Evolutionary conservation across 2,888 invertebrate species (phyloP).

Genomic region (Seladonia tumulorum): DNA sequence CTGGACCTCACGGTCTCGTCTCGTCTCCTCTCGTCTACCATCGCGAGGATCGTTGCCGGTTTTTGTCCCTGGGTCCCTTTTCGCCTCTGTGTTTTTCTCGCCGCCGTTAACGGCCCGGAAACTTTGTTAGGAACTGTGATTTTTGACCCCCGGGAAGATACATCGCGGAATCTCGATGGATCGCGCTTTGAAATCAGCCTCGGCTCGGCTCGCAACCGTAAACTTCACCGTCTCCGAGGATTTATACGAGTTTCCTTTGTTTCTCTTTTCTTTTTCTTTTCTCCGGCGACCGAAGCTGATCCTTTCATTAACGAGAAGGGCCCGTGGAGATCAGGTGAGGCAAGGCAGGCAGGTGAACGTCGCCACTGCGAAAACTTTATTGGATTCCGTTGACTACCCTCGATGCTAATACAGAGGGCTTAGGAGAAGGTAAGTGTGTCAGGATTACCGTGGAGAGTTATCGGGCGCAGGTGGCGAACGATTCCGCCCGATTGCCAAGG

Average conservation of each 20-base stretch:
- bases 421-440: conserved; percentile 27
- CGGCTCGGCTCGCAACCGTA: neutral
- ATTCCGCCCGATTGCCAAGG: conserved; percentile 38
- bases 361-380: conserved; percentile 21
- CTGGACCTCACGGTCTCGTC: conserved; percentile 44
- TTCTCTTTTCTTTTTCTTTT: neutral
- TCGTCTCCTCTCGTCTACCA: conserved; percentile 1
- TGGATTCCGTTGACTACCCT: conserved; percentile 28
- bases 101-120: conserved; percentile 53
- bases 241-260: conserved; percentile 16
- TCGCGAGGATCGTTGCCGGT: conserved; percentile 34
- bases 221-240: conserved; percentile 20
- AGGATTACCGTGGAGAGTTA: conserved; percentile 14
- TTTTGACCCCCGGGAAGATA: conserved; percentile 22
- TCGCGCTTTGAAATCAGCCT: conserved; percentile 5
- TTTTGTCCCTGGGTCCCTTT: conserved; percentile 11
- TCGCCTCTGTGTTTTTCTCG: conserved; percentile 17
- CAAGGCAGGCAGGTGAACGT: neutral
- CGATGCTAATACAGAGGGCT: neutral
- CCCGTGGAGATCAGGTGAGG: neutral
- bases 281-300: neutral
- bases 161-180: conserved; percentile 16
- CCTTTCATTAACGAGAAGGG: neutral
- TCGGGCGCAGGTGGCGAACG: conserved; percentile 45
- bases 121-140: conserved; percentile 45